These are phyloP conservation scores for Pungitius pungitius DNA, from an alignment of 2,113 vertebrate species.

Conservation along the genomic window DNA sequence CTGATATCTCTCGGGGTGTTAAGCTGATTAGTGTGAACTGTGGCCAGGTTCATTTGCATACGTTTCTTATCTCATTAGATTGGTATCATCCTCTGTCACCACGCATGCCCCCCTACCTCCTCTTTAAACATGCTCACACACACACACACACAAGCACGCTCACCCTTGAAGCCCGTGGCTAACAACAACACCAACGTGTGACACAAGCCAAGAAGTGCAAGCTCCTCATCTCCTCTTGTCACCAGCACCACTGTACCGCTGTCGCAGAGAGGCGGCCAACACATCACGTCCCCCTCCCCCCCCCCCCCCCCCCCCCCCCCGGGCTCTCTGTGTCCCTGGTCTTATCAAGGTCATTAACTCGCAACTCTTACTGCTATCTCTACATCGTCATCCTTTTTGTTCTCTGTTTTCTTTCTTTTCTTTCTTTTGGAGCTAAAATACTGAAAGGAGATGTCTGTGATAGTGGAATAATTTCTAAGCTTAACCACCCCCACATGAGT, in stretches of 20 bases:
- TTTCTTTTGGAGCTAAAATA: constrained; percentile 16
- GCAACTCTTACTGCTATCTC: constrained; percentile 45
- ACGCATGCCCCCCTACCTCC: constrained; percentile 72
- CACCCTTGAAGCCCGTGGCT: constrained; percentile 67
- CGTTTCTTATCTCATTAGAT: constrained; percentile 85
- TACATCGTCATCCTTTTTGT: constrained; percentile 39
- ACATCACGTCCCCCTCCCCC: constrained; percentile 47
- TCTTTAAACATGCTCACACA: constrained; percentile 42
- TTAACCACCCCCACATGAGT: not conserved
- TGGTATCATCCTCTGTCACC: constrained; percentile 78
- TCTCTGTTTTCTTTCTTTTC: constrained; percentile 12
- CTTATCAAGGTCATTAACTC: constrained; percentile 73
- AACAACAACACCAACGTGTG: constrained; percentile 68
- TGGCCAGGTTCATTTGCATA: constrained; percentile 84
- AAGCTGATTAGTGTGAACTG: constrained; percentile 84
- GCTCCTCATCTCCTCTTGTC: constrained; percentile 64
- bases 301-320: constrained; percentile 45
- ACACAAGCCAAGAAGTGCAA: constrained; percentile 64
- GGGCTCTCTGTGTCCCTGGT: constrained; percentile 59
- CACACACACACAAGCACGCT: constrained; percentile 16
- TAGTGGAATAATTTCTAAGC: not conserved
- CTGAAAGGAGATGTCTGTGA: not conserved
- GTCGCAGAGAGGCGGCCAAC: constrained; percentile 48
- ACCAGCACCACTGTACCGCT: constrained; percentile 46
- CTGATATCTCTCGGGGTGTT: constrained; percentile 81